Evolutionary conservation across 2,113 vertebrate genomes (phyloP), one percentile per base, ranked within the genome.

Genomic region (Narcine bancroftii): DNA sequence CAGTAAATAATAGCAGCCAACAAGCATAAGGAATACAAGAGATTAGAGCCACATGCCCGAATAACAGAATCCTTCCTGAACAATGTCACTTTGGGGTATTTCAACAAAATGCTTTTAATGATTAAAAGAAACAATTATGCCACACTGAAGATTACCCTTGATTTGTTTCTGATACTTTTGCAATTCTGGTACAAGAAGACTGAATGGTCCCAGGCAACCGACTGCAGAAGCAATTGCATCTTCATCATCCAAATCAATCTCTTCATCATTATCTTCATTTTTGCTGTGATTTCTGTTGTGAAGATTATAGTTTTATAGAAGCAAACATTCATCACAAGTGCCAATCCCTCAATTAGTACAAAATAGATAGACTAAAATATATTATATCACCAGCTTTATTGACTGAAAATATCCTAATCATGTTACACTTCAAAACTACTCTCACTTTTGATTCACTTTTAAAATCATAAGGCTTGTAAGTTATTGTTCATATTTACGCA

Each of bases 201-300:
- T 98, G 93, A 99, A 96, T 9, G 98, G 98, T 39, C 98, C 98
- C 71, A 99, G 96, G 92, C 99, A 99, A 4, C 98, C 98, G 79
- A 99, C 96, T 0, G 96, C 96, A 87, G 96, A 97, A 93, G 96
- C 96, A 92, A 98, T 92, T 0, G 97, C 95, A 87, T 99, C 99
- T 75, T 99, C 98, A 63, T 99, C 98, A 2, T 99, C 99, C 69
- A 96, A 94, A 45, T 99, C 97, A 47, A 96, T 97, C 65, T 99
- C 98, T 5, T 99, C 98, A 92, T 99, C 99, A 7, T 98, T 99
- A 93, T 99, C 99, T 96, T 96, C 96, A 56, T 93, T 94, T 94
- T 95, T 96, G 50, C 96, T 94, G 33, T 96, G 96, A 2, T 94
- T 95, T 92, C 97, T 98, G 92, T 93, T 95, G 93, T 93, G 6